Evolutionary conservation across 2,888 invertebrate species (phyloP).

Genomic region (Cataglyphis rosenhaueri): DNA sequence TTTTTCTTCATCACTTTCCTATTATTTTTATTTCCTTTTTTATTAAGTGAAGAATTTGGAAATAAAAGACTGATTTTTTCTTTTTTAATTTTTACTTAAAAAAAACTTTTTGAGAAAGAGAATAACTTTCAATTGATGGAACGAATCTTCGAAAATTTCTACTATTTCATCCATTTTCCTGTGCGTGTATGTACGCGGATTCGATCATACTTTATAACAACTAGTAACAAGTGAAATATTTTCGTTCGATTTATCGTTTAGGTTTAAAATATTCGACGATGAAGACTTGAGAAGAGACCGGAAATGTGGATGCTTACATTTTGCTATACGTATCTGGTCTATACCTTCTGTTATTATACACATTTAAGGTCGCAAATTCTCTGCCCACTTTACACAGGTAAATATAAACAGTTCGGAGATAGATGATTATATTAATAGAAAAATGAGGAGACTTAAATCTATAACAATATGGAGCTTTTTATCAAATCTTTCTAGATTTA

Average conservation of each 20-base stretch:
- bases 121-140: neutral
- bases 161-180: neutral
- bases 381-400: neutral
- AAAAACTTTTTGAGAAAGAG: neutral
- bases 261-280: constrained; percentile 1
- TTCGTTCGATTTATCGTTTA: constrained; percentile 12
- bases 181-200: neutral
- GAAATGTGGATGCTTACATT: neutral
- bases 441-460: neutral
- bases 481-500: neutral
- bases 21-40: neutral
- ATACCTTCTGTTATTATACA: neutral
- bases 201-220: constrained; percentile 25
- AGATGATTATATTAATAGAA: constrained; percentile 10
- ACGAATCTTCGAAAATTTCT: neutral
- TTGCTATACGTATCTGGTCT: neutral
- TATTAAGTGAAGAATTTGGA: neutral
- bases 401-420: constrained; percentile 10
- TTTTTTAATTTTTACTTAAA: neutral
- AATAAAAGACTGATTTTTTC: neutral
- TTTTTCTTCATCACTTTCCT: neutral
- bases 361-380: neutral
- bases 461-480: neutral
- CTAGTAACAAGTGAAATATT: constrained; percentile 13
- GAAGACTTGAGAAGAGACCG: neutral